Percentiles rank a stretch among this genome's conserved stretches.
Conservation (phyloP, 2,113 vertebrate genomes). For the Butastur rufipennis region DNA sequence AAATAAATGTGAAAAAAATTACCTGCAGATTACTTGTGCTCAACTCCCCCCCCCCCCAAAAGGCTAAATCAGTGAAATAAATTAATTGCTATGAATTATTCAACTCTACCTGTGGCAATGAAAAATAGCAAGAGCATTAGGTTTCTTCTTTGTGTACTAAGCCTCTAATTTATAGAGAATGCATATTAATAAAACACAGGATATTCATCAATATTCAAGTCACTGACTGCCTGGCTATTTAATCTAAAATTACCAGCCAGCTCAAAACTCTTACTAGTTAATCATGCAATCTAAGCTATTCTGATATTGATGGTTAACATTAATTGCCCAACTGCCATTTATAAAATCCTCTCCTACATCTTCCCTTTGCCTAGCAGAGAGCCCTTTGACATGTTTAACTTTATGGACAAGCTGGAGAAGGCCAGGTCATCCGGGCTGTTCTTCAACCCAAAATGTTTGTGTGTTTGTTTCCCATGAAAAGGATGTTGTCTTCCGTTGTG, state of each 20-base stretch:
- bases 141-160: constrained; percentile 69
- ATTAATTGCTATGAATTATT: constrained; percentile 68
- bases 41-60: background rate
- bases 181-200: constrained; percentile 67
- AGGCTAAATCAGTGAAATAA: constrained; percentile 66
- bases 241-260: constrained; percentile 68
- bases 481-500: background rate
- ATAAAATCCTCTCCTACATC: constrained; percentile 19
- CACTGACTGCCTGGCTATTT: constrained; percentile 62
- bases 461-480: background rate
- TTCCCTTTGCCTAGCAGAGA: background rate
- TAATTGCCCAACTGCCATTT: constrained; percentile 58
- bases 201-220: constrained; percentile 69
- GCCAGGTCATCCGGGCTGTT: background rate
- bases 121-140: constrained; percentile 65
- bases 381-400: background rate
- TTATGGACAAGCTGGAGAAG: background rate
- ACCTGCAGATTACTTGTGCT: constrained; percentile 44
- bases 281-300: constrained; percentile 66
- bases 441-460: background rate
- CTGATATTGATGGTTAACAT: constrained; percentile 65
- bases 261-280: constrained; percentile 68
- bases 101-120: constrained; percentile 67
- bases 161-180: constrained; percentile 67
- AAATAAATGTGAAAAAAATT: constrained; percentile 27